Evolutionary conservation across 2,888 invertebrate genomes (phyloP).

Genomic region (Mesopsocus fuscifrons): DNA sequence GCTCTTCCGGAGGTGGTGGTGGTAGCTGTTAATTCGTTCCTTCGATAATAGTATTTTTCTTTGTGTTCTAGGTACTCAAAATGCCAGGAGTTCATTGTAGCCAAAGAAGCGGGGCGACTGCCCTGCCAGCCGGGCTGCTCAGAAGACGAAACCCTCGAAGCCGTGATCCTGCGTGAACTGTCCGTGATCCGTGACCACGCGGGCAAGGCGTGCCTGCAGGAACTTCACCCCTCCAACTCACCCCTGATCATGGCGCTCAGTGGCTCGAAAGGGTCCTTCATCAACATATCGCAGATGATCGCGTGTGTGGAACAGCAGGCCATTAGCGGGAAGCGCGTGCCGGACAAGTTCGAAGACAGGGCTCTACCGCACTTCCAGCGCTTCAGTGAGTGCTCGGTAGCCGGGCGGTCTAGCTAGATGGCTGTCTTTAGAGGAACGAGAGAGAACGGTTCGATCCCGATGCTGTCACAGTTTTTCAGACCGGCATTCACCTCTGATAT

Average conservation of each 20-base stretch:
- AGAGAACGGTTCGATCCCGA: too few relatives aligned
- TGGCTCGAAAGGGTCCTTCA: constrained; percentile 96
- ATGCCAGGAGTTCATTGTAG: constrained; percentile 76
- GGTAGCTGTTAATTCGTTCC: too few relatives aligned
- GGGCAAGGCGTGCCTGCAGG: constrained; percentile 84
- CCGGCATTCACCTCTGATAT: too few relatives aligned
- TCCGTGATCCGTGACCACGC: constrained; percentile 92
- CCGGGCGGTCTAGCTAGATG: too few relatives aligned
- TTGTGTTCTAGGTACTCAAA: too few relatives aligned
- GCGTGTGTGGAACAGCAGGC: constrained; percentile 99
- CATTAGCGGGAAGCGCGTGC: constrained; percentile 89
- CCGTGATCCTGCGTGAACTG: constrained; percentile 77
- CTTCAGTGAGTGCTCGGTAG: too few relatives aligned
- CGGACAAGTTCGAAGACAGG: constrained; percentile 89
- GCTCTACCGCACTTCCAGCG: constrained; percentile 88
- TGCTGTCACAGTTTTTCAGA: too few relatives aligned
- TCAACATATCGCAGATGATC: constrained; percentile 99
- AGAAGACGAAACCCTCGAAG: constrained; percentile 81
- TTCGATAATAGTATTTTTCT: too few relatives aligned
- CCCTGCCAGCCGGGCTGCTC: constrained; percentile 82
- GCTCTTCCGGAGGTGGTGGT: too few relatives aligned
- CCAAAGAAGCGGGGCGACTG: constrained; percentile 73
- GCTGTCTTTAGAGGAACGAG: too few relatives aligned
- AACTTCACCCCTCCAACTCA: constrained; percentile 76
- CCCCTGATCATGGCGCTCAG: constrained; percentile 96